A percentile compares a stretch with the other conserved stretches of the same genome.
These are phyloP conservation scores for Oreotrochilus melanogaster DNA, from an alignment of 2,113 vertebrate species.

Conservation along the genomic window DNA sequence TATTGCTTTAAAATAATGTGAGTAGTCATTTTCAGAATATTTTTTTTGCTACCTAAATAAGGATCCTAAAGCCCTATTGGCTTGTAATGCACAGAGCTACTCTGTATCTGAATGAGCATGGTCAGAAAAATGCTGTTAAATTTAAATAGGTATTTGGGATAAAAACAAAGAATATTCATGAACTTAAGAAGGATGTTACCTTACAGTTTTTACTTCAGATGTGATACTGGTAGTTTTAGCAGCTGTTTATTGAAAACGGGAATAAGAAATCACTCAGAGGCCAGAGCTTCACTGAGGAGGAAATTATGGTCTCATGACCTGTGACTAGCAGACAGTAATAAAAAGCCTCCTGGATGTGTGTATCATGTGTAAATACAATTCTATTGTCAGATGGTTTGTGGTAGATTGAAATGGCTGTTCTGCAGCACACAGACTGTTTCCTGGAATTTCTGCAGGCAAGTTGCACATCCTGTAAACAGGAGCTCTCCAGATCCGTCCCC, in stretches of 20 bases:
- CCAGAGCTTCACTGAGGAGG: not conserved
- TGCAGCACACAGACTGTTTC: conserved; percentile 7
- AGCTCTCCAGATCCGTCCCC: not conserved
- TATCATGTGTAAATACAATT: not conserved
- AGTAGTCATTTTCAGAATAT: not conserved
- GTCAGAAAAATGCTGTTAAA: not conserved
- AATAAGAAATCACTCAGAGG: not conserved
- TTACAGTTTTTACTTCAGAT: not conserved
- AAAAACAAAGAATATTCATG: not conserved
- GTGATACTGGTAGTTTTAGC: not conserved
- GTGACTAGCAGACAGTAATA: not conserved
- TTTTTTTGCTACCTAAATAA: not conserved
- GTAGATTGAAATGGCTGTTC: conserved; percentile 10
- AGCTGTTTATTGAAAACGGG: not conserved
- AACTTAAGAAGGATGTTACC: not conserved
- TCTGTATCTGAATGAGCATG: not conserved
- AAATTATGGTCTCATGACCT: not conserved
- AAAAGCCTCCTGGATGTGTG: not conserved
- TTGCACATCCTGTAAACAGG: conserved; percentile 42
- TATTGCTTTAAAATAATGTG: not conserved
- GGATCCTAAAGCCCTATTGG: not conserved
- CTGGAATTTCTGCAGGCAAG: conserved; percentile 49
- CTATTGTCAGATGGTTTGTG: conserved; percentile 1
- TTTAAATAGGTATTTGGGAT: not conserved
- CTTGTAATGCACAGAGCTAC: not conserved